Evolutionary conservation across 2,797 vertebrate species (phyloP).

Genomic region (Scleropages formosus): DNA sequence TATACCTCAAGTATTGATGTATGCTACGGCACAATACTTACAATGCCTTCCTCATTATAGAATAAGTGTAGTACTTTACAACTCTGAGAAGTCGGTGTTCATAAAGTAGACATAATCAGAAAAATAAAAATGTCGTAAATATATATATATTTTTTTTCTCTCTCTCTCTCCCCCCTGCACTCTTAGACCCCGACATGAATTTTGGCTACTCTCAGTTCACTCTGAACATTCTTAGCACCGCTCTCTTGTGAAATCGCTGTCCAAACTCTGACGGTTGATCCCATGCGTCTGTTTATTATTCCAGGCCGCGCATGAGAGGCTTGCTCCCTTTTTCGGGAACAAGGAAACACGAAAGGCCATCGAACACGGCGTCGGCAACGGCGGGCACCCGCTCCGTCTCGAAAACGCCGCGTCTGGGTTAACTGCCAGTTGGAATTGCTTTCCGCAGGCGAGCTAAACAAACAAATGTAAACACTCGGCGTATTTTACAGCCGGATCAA

Average conservation of each 20-base stretch:
- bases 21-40: too few relatives aligned
- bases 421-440: slow-evolving; percentile 33
- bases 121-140: too few relatives aligned
- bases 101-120: too few relatives aligned
- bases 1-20: too few relatives aligned
- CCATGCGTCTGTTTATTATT: slow-evolving; percentile 62
- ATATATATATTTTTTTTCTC: too few relatives aligned
- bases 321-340: slow-evolving; percentile 40
- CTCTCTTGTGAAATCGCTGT: slow-evolving; percentile 22
- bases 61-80: too few relatives aligned
- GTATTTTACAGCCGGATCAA: slow-evolving; percentile 26
- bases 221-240: background rate
- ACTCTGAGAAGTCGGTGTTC: too few relatives aligned
- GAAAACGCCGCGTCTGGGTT: background rate
- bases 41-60: too few relatives aligned
- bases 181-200: slow-evolving; percentile 65
- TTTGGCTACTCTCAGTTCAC: slow-evolving; percentile 65
- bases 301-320: slow-evolving; percentile 59
- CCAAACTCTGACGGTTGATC: slow-evolving; percentile 65
- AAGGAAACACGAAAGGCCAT: slow-evolving; percentile 37
- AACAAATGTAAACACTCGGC: slow-evolving; percentile 11
- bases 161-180: too few relatives aligned
- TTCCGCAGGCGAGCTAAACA: slow-evolving; percentile 31
- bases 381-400: background rate
- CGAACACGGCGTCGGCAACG: background rate